Evolutionary conservation across 1,140 invertebrate genomes (phyloP), one percentile per base, ranked within the genome.

Genomic region (Wiebesia pumilae): DNA sequence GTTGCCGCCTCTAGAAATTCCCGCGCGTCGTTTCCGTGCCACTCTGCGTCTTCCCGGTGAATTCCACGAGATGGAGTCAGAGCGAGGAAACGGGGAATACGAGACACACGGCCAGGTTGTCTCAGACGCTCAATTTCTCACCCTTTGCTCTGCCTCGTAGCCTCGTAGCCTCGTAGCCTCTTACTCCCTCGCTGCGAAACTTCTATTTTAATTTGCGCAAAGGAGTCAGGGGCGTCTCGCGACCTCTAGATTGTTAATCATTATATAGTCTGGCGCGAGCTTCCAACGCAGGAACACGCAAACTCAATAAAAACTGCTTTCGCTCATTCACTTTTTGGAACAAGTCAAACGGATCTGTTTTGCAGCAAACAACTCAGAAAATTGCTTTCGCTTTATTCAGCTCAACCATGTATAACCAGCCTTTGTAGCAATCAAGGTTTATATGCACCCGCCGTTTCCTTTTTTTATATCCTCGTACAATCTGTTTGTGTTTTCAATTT

Each of bases 191-290:
- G 9, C 47, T n/a, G 9, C 24, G 43, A 80, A 78, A 83, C 33
- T 83, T 83, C 40, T 35, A 84, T 84, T 87, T 83, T 84, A 84
- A 87, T 87, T 87, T 87, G 75, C 65, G 35, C 67, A 73, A 78
- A 78, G 79, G 43, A 73, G 47, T 79, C 9, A 27, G 6, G 47
- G 47, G 30, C 33, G 27, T n/a, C 73, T 40, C 69, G n/a, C n/a
- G 24, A 73, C 1, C 67, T 38, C 24, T 4, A n/a, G 24, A 71
- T 75, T 81, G 38, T 75, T 43, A 58, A 62, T 24, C 35, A 30
- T 65, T 81, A 1, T 62, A 33, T 43, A 16, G 58, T 43, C 0
- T 38, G 24, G 24, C 19, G 33, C 0, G 54, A 27, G 19, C 10
- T n/a, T 27, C 3, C n/a, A 12, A 30, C 1, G 14, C 30, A 30